A percentile compares a stretch with the other conserved stretches of the same genome.
These are phyloP conservation scores for Scaeva pyrastri DNA, from an alignment of 2,888 invertebrate species.

Conservation along the genomic window DNA sequence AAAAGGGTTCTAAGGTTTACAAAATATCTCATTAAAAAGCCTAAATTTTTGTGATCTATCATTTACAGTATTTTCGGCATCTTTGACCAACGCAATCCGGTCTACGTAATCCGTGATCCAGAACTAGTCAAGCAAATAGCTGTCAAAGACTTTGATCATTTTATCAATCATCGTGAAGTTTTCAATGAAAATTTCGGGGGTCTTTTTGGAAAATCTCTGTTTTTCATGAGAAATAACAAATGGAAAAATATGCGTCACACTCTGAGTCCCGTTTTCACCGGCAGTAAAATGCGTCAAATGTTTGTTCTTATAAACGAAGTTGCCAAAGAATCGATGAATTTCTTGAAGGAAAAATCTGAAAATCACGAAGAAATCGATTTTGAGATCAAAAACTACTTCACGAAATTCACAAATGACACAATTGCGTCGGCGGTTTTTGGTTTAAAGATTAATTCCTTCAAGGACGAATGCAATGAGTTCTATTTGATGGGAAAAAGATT, in stretches of 20 bases:
- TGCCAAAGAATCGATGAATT: slow-evolving; percentile 76
- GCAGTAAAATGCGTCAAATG: slow-evolving; percentile 85
- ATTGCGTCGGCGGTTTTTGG: slow-evolving; percentile 85
- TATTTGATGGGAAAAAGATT: slow-evolving; percentile 84
- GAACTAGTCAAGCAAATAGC: slow-evolving; percentile 85
- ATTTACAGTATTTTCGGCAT: slow-evolving; percentile 84
- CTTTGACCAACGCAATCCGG: slow-evolving; percentile 83
- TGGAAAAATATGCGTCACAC: slow-evolving; percentile 83
- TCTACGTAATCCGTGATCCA: slow-evolving; percentile 84
- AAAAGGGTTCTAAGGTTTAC: neutral
- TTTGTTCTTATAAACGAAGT: slow-evolving; percentile 79
- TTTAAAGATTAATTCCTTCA: slow-evolving; percentile 85
- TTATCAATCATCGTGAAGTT: slow-evolving; percentile 84
- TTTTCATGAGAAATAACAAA: slow-evolving; percentile 83
- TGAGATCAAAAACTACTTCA: slow-evolving; percentile 82
- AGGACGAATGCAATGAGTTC: slow-evolving; percentile 85
- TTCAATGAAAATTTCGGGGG: slow-evolving; percentile 83
- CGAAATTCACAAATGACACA: slow-evolving; percentile 82
- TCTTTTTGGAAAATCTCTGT: slow-evolving; percentile 84
- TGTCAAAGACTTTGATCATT: slow-evolving; percentile 86
- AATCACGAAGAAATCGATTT: slow-evolving; percentile 77
- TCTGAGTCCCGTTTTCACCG: slow-evolving; percentile 83
- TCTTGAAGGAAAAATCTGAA: slow-evolving; percentile 69
- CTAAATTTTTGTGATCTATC: neutral
- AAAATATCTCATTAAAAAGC: neutral